Percentiles rank a stretch among this genome's conserved stretches.
These are phyloP conservation scores for Ladona fulva DNA, from an alignment of 1,140 invertebrate genomes.

Conservation along the genomic window DNA sequence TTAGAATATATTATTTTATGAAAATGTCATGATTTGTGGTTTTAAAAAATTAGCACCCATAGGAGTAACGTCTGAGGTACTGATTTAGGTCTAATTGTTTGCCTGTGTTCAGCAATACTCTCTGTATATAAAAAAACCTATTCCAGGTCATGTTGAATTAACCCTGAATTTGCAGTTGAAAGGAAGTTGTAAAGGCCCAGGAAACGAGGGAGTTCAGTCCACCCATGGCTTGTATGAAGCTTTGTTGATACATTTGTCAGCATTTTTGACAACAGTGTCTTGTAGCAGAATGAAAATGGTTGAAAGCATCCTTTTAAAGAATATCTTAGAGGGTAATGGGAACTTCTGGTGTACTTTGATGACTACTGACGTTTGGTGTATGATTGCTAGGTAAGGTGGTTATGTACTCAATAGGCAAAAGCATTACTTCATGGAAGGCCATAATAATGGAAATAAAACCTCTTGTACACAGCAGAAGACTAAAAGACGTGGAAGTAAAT, in stretches of 20 bases:
- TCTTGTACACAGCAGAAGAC: too few relatives aligned
- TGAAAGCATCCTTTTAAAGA: slow-evolving; percentile 17
- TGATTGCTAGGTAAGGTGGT: slow-evolving; percentile 20
- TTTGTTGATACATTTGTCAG: slow-evolving; percentile 16
- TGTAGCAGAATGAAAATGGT: not conserved
- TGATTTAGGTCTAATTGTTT: too few relatives aligned
- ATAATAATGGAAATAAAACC: too few relatives aligned
- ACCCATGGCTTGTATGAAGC: slow-evolving; percentile 15
- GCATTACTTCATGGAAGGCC: too few relatives aligned
- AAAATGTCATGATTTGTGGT: too few relatives aligned
- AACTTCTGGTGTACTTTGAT: slow-evolving; percentile 18
- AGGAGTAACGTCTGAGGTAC: too few relatives aligned
- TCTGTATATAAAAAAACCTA: too few relatives aligned
- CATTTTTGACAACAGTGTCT: slow-evolving; percentile 11
- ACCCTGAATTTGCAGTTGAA: slow-evolving; percentile 12
- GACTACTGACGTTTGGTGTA: slow-evolving; percentile 19
- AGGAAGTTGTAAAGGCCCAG: not conserved
- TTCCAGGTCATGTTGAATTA: slow-evolving; percentile 21
- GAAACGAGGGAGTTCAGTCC: not conserved
- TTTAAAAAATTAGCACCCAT: too few relatives aligned
- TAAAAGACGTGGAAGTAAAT: too few relatives aligned
- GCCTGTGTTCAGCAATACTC: too few relatives aligned
- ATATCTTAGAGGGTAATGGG: slow-evolving; percentile 14
- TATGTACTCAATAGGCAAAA: too few relatives aligned
- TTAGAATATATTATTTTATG: too few relatives aligned